phyloP scores from a whole-genome alignment of 2,888 invertebrate species.

The Dynastes grantii region DNA sequence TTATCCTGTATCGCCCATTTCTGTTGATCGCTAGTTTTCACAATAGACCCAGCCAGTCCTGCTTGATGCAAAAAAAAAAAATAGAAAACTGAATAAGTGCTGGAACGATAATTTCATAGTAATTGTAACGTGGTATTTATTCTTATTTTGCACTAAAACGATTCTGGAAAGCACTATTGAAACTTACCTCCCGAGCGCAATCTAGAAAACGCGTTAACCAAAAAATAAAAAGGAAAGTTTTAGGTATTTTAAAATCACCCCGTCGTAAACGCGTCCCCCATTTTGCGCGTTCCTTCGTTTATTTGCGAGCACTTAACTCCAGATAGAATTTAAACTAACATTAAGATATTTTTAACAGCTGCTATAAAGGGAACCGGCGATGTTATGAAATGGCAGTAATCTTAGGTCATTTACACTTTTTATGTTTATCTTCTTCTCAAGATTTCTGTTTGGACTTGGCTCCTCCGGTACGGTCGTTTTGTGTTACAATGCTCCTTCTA shows the following conservation, averaged over 20 bases:
- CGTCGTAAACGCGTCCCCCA: constrained; percentile 59
- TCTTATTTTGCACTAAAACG: constrained; percentile 35
- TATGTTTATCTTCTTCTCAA: constrained; percentile 65
- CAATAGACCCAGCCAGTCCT: not conserved
- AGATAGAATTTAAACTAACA: constrained; percentile 69
- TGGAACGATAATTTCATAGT: constrained; percentile 1
- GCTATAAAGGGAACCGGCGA: constrained; percentile 64
- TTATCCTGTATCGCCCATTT: not conserved
- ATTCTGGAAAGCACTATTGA: constrained; percentile 41
- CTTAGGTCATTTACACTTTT: constrained; percentile 65
- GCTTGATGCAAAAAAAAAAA: not conserved
- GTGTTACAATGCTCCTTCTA: constrained; percentile 5
- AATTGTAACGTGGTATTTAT: constrained; percentile 18
- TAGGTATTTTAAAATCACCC: constrained; percentile 58
- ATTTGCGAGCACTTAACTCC: constrained; percentile 68
- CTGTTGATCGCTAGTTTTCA: not conserved
- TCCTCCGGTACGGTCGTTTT: constrained; percentile 7
- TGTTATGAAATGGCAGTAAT: constrained; percentile 66
- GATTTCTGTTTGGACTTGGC: constrained; percentile 37
- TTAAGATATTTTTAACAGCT: constrained; percentile 69
- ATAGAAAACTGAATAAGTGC: constrained; percentile 8
- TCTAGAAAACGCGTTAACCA: constrained; percentile 41
- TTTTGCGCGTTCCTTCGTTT: constrained; percentile 61
- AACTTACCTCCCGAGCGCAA: constrained; percentile 38
- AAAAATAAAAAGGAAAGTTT: constrained; percentile 53